phyloP scores from a whole-genome alignment of 2,888 invertebrate genomes.

The Caenorhabditis sp. region DNA sequence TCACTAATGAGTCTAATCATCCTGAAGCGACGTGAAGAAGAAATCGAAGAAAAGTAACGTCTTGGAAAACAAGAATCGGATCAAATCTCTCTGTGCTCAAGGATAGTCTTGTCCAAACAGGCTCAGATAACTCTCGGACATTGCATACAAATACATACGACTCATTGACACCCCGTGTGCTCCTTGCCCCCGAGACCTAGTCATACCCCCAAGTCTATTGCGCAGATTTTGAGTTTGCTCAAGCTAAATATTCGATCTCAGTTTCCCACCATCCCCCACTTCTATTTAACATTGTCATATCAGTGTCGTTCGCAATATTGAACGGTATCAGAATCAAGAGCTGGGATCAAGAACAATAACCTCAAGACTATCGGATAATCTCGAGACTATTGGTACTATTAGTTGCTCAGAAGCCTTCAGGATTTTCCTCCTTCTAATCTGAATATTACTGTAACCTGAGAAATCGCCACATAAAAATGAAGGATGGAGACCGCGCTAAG shows the following conservation, averaged over 20 bases:
- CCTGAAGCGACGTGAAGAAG: slow-evolving; percentile 1
- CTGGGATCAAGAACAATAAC: background rate
- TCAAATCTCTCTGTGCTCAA: slow-evolving; percentile 50
- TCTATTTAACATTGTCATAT: slow-evolving; percentile 41
- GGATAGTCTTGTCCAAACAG: slow-evolving; percentile 56
- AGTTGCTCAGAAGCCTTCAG: background rate
- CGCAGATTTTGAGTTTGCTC: slow-evolving; percentile 63
- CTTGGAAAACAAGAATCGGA: slow-evolving; percentile 42
- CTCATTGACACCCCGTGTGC: slow-evolving; percentile 58
- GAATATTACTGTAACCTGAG: slow-evolving; percentile 9
- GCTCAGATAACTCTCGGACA: slow-evolving; percentile 30
- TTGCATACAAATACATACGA: slow-evolving; percentile 63
- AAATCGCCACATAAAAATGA: slow-evolving; percentile 60
- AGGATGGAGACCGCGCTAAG: slow-evolving; percentile 69
- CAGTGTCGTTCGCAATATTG: slow-evolving; percentile 35
- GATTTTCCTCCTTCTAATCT: background rate
- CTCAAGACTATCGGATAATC: background rate
- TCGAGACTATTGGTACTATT: background rate
- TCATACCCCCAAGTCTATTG: slow-evolving; percentile 48
- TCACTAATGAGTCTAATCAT: slow-evolving; percentile 67
- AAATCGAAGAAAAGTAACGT: slow-evolving; percentile 3
- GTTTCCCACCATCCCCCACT: slow-evolving; percentile 27
- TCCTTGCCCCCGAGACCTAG: slow-evolving; percentile 41
- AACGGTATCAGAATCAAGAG: slow-evolving; percentile 5
- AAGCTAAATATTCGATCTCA: slow-evolving; percentile 62